phyloP scores from a whole-genome alignment of 2,888 invertebrate species.

The Sceliomorpha sp. region DNA sequence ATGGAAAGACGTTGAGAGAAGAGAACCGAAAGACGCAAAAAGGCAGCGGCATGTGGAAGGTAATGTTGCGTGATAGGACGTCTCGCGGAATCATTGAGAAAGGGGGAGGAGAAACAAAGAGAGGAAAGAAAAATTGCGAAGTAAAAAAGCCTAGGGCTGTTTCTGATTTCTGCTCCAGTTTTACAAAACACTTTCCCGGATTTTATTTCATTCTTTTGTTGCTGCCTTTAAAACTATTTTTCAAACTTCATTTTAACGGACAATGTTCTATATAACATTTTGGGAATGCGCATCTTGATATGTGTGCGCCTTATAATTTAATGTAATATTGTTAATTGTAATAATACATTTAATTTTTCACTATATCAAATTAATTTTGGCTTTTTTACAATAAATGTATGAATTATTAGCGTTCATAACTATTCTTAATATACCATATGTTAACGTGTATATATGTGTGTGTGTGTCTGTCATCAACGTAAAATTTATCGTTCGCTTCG shows the following conservation, averaged over 20 bases:
- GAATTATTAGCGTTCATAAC: too few species aligned
- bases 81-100: slow-evolving; percentile 75
- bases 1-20: slow-evolving; percentile 25
- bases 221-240: slow-evolving; percentile 39
- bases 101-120: slow-evolving; percentile 58
- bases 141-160: slow-evolving; percentile 22
- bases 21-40: slow-evolving; percentile 32
- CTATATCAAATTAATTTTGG: too few species aligned
- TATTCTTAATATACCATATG: too few species aligned
- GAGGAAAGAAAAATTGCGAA: slow-evolving; percentile 50
- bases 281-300: too few species aligned
- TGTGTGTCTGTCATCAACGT: too few species aligned
- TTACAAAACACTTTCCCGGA: slow-evolving; percentile 70
- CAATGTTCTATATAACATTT: slow-evolving; percentile 32
- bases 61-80: slow-evolving; percentile 80
- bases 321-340: too few species aligned
- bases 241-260: slow-evolving; percentile 28
- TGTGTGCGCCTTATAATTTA: too few species aligned
- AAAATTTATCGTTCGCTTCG: slow-evolving; percentile 7
- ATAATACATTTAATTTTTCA: too few species aligned
- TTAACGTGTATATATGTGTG: too few species aligned
- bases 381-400: slow-evolving; percentile 21
- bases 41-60: slow-evolving; percentile 58
- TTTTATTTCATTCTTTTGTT: slow-evolving; percentile 53
- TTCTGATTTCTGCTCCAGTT: slow-evolving; percentile 69